phyloP scores from a whole-genome alignment of 2,888 invertebrate genomes.

The Hemithea aestivaria region DNA sequence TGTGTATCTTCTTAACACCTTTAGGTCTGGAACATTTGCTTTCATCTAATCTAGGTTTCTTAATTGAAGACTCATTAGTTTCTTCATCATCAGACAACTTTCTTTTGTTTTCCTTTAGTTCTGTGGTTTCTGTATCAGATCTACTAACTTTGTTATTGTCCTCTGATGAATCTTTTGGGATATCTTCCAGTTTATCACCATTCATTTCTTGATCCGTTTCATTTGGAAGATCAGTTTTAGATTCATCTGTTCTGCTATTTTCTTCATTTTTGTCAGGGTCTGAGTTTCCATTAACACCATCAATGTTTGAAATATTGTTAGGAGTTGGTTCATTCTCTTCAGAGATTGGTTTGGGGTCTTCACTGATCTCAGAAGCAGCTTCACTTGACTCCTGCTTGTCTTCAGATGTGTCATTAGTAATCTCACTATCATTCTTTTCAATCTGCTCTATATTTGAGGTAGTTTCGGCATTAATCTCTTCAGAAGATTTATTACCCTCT shows the following conservation, averaged over 20 bases:
- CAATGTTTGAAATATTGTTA: constrained; percentile 14
- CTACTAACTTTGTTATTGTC: background rate
- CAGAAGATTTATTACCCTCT: constrained; percentile 3
- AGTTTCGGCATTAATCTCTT: constrained; percentile 3
- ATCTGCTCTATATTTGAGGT: background rate
- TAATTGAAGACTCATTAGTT: constrained; percentile 34
- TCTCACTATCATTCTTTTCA: background rate
- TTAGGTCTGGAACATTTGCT: constrained; percentile 51
- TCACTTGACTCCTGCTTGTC: constrained; percentile 1
- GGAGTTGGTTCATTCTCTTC: constrained; percentile 6
- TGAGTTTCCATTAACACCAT: constrained; percentile 22
- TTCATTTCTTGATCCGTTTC: constrained; percentile 2
- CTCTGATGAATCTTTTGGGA: too few relatives aligned
- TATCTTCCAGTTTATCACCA: too few relatives aligned
- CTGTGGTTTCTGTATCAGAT: constrained; percentile 1
- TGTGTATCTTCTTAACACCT: constrained; percentile 43
- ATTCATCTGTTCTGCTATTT: constrained; percentile 6
- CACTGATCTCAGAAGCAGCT: constrained; percentile 7
- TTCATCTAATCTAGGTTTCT: constrained; percentile 50
- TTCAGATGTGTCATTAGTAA: background rate
- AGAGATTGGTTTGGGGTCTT: constrained; percentile 14
- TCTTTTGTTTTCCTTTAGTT: constrained; percentile 42
- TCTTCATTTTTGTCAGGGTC: constrained; percentile 6
- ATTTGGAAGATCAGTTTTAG: constrained; percentile 6
- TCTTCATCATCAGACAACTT: constrained; percentile 46